Evolutionary conservation across 2,888 invertebrate species (phyloP).

Genomic region (Brachynemurus nebulosus): DNA sequence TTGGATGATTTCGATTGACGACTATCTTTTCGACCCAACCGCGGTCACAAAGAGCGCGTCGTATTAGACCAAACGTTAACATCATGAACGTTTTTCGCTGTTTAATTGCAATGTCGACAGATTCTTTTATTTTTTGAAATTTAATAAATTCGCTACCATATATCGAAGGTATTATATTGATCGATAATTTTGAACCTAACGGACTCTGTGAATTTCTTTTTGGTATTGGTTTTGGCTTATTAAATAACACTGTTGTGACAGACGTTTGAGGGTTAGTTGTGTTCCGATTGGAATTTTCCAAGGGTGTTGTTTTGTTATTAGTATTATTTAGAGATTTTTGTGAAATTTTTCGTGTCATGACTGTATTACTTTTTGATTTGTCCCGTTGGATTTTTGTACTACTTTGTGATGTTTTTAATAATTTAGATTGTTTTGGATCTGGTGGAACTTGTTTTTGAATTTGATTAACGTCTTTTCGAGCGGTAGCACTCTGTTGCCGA

Average conservation of each 20-base stretch:
- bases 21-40: conserved; percentile 64
- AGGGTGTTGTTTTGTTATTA: not conserved
- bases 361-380: not conserved
- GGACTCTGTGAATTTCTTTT: not conserved
- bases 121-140: conserved; percentile 28
- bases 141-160: not conserved
- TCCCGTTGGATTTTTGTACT: not conserved
- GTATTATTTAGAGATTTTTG: not conserved
- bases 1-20: conserved; percentile 25
- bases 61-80: conserved; percentile 38
- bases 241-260: not conserved
- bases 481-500: not conserved
- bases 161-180: not conserved
- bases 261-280: not conserved
- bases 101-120: conserved; percentile 35
- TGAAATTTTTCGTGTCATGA: not conserved
- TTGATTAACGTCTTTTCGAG: not conserved
- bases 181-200: not conserved
- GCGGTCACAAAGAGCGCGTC: conserved; percentile 43
- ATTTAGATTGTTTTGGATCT: not conserved
- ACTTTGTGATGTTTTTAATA: not conserved
- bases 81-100: conserved; percentile 41
- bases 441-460: not conserved
- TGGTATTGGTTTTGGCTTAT: not conserved
- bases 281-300: not conserved